phyloP scores from a whole-genome alignment of 2,888 invertebrate genomes.

The Oscheius sp. region DNA sequence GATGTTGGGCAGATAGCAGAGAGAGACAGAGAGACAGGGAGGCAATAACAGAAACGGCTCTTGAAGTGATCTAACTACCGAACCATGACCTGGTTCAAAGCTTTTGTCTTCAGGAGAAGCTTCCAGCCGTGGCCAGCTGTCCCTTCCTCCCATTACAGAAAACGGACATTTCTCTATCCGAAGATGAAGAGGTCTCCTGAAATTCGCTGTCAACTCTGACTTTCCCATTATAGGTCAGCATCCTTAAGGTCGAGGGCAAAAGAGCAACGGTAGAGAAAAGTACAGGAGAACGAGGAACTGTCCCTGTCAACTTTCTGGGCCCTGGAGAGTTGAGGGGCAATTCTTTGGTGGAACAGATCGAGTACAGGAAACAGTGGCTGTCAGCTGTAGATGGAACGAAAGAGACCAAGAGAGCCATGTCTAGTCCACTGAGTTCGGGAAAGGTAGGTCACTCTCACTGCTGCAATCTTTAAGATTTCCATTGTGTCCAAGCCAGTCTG shows the following conservation, averaged over 20 bases:
- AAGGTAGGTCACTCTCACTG: neutral
- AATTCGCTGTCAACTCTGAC: neutral
- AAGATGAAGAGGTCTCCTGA: conserved; percentile 44
- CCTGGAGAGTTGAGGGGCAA: conserved; percentile 47
- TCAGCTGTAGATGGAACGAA: conserved; percentile 19
- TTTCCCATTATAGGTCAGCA: conserved; percentile 23
- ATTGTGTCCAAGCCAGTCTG: conserved; percentile 15
- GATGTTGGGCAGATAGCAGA: no score
- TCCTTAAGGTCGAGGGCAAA: conserved; percentile 39
- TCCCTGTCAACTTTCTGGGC: conserved; percentile 46
- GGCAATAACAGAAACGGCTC: no score
- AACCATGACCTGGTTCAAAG: no score
- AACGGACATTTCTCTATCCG: conserved; percentile 41
- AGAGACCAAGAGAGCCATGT: conserved; percentile 12
- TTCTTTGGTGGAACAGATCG: conserved; percentile 50
- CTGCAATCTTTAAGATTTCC: neutral
- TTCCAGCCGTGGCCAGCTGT: conserved; percentile 41
- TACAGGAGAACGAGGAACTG: conserved; percentile 45
- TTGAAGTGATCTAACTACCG: no score
- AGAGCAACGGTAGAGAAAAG: conserved; percentile 41
- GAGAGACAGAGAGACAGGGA: no score
- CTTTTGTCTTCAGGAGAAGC: conserved; percentile 10
- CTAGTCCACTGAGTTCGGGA: conserved; percentile 14
- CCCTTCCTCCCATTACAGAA: conserved; percentile 38
- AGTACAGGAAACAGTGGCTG: conserved; percentile 35